Evolutionary conservation across 2,888 invertebrate genomes (phyloP).

Genomic region (Thecophora atra): DNA sequence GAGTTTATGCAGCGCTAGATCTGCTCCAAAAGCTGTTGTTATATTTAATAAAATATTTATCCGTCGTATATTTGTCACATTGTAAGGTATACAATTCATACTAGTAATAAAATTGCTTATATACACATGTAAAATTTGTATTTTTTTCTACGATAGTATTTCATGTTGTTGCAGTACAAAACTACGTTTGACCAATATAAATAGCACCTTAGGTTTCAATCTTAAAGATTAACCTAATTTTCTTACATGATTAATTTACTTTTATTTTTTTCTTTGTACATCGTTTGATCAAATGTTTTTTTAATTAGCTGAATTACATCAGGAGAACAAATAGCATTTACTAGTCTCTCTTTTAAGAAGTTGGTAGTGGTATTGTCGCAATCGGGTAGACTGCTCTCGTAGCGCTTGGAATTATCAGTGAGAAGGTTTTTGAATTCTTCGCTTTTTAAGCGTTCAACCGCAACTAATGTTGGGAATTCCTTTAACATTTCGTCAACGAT

Average conservation of each 20-base stretch:
- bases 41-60: constrained; percentile 15
- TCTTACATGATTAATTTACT: neutral
- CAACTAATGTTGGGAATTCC: constrained; percentile 17
- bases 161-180: too few species aligned
- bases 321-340: constrained; percentile 74
- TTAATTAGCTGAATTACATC: constrained; percentile 70
- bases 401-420: constrained; percentile 46
- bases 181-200: too few species aligned
- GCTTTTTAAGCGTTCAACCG: constrained; percentile 44
- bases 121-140: neutral
- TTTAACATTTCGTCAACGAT: constrained; percentile 47
- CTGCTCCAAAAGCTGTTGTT: too few species aligned
- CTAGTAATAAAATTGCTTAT: constrained; percentile 12
- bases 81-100: neutral
- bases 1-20: too few species aligned
- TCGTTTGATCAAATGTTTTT: constrained; percentile 65
- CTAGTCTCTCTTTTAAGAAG: constrained; percentile 60
- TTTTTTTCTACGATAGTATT: neutral
- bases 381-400: neutral
- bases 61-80: neutral
- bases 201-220: too few species aligned
- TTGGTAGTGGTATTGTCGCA: neutral
- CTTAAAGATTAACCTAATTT: too few species aligned
- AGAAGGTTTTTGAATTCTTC: constrained; percentile 46
- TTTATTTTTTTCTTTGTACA: constrained; percentile 40